Percentiles rank a stretch among this genome's conserved stretches.
Conservation (phyloP, 2,113 vertebrate species). For the Pseudopodoces humilis region DNA sequence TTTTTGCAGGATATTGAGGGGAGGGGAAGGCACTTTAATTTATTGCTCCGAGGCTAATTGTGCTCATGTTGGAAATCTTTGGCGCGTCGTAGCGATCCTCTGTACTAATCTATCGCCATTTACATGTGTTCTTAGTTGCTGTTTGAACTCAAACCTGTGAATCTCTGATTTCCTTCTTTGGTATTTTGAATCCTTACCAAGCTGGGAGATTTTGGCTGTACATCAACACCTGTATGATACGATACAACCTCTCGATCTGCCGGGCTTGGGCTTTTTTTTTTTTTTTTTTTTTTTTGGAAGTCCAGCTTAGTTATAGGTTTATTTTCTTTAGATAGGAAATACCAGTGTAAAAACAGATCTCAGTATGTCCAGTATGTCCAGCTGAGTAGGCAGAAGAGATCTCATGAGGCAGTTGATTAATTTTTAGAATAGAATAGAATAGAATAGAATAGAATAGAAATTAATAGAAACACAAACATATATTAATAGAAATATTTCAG, state of each 20-base stretch:
- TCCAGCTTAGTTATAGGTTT: background rate
- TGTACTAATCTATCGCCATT: background rate
- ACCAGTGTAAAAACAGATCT: background rate
- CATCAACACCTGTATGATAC: background rate
- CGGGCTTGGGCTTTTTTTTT: background rate
- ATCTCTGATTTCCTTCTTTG: background rate
- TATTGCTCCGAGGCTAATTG: background rate
- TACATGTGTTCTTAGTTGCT: background rate
- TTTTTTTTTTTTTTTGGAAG: background rate
- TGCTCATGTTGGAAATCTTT: background rate
- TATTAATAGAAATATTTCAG: background rate
- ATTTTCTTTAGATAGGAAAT: background rate
- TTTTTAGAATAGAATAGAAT: background rate
- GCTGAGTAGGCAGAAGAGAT: background rate
- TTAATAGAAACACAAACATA: background rate
- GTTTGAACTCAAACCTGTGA: background rate
- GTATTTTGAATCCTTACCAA: background rate
- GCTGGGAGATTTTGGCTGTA: background rate
- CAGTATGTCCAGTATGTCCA: background rate
- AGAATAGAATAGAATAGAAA: background rate
- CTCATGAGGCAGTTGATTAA: background rate
- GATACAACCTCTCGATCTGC: background rate
- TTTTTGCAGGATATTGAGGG: background rate
- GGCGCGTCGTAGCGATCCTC: background rate
- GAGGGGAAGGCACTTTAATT: background rate